These are phyloP conservation scores for Argya squamiceps DNA, from an alignment of 2,797 vertebrate species.

Conservation along the genomic window DNA sequence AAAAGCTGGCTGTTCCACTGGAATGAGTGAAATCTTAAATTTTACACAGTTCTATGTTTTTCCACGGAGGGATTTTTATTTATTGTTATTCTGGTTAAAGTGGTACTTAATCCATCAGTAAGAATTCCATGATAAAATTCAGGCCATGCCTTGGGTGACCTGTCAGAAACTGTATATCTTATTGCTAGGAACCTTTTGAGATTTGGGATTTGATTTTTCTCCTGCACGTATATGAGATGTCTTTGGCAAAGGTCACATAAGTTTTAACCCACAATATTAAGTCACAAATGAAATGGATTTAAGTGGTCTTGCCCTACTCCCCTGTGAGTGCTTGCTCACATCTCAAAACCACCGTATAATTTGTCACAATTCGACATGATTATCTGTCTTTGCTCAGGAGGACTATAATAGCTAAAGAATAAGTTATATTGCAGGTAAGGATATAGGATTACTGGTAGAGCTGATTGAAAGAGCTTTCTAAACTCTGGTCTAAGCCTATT, in stretches of 20 bases:
- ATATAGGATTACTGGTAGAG: slow-evolving; percentile 40
- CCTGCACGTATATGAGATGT: neutral
- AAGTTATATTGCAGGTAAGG: slow-evolving; percentile 10
- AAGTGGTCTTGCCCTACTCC: slow-evolving; percentile 41
- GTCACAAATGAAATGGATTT: slow-evolving; percentile 50
- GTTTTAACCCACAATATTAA: slow-evolving; percentile 53
- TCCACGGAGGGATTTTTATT: slow-evolving; percentile 28
- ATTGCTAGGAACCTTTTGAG: slow-evolving; percentile 33
- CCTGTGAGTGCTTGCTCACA: slow-evolving; percentile 47
- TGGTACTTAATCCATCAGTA: slow-evolving; percentile 39
- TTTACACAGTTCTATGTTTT: slow-evolving; percentile 15
- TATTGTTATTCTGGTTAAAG: slow-evolving; percentile 58
- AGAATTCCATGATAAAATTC: slow-evolving; percentile 47
- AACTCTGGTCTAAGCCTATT: neutral
- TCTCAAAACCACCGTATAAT: slow-evolving; percentile 47
- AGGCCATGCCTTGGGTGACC: slow-evolving; percentile 17
- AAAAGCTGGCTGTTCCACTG: neutral
- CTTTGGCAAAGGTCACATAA: slow-evolving; percentile 54
- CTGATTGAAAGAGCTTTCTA: slow-evolving; percentile 4
- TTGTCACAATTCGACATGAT: slow-evolving; percentile 27
- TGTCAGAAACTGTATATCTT: slow-evolving; percentile 37
- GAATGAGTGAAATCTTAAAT: slow-evolving; percentile 22
- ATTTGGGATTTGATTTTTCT: slow-evolving; percentile 33
- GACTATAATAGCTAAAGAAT: slow-evolving; percentile 7
- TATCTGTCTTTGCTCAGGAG: slow-evolving; percentile 53